Evolutionary conservation across 2,888 invertebrate species (phyloP).

Genomic region (Volucella zonaria): DNA sequence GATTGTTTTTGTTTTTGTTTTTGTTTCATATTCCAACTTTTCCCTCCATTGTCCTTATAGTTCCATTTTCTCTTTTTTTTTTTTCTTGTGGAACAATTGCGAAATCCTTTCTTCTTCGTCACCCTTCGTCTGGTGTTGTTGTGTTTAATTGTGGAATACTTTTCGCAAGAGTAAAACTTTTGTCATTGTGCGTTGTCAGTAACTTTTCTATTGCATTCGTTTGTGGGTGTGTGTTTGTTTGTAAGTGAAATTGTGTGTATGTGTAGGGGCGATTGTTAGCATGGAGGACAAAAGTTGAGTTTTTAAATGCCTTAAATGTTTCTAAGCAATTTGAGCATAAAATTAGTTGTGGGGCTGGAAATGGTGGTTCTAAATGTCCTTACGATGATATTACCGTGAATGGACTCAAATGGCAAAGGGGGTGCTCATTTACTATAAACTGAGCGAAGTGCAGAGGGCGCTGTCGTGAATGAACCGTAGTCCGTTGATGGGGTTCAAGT

Average conservation of each 20-base stretch:
- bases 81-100: constrained; percentile 33
- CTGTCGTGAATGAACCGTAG: constrained; percentile 24
- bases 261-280: constrained; percentile 2
- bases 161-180: constrained; percentile 61
- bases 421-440: no score
- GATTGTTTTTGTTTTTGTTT: no score
- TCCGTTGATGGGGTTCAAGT: constrained; percentile 42
- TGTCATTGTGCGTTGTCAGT: constrained; percentile 53
- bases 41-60: neutral
- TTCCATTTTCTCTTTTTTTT: constrained; percentile 26
- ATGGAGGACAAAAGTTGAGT: constrained; percentile 14
- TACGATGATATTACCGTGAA: constrained; percentile 36
- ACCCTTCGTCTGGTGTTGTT: neutral
- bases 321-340: constrained; percentile 64
- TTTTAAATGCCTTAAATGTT: constrained; percentile 57
- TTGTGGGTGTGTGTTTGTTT: neutral
- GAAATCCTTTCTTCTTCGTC: neutral
- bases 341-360: constrained; percentile 55
- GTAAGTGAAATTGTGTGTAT: neutral
- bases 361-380: constrained; percentile 43
- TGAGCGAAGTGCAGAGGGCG: constrained; percentile 31
- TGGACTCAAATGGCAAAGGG: constrained; percentile 49
- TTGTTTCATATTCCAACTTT: no score
- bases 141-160: constrained; percentile 62
- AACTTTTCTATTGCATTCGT: constrained; percentile 16